phyloP scores from a whole-genome alignment of 2,797 vertebrate species.

The Fundulus diaphanus region DNA sequence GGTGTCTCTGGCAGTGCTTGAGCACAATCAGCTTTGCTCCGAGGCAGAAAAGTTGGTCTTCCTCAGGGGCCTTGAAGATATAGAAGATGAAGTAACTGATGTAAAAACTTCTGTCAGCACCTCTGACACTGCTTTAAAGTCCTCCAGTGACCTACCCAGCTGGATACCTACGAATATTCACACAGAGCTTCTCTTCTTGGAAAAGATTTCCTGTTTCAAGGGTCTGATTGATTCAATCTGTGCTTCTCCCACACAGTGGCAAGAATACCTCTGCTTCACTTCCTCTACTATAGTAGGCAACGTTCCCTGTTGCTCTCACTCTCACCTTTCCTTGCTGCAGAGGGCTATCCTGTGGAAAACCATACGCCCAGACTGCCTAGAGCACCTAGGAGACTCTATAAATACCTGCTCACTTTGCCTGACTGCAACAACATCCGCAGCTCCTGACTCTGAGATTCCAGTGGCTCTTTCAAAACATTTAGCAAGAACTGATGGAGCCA shows the following conservation, averaged over 20 bases:
- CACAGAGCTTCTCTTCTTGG: conserved; percentile 76
- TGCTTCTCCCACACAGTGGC: conserved; percentile 77
- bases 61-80: conserved; percentile 77
- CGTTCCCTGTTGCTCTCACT: conserved; percentile 75
- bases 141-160: conserved; percentile 57
- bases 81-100: conserved; percentile 13
- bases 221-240: conserved; percentile 81
- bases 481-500: conserved; percentile 68
- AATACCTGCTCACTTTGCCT: conserved; percentile 73
- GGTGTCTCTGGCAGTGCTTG: conserved; percentile 76
- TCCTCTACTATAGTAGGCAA: conserved; percentile 77
- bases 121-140: not conserved
- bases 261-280: conserved; percentile 82
- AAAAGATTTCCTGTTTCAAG: conserved; percentile 80
- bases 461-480: conserved; percentile 58
- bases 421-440: conserved; percentile 22
- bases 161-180: conserved; percentile 78
- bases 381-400: conserved; percentile 72
- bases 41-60: conserved; percentile 79
- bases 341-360: conserved; percentile 87
- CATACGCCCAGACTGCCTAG: conserved; percentile 74
- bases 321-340: conserved; percentile 83
- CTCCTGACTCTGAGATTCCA: conserved; percentile 44
- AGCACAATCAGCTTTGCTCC: conserved; percentile 63
- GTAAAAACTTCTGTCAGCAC: not conserved